Percentiles rank a stretch among this genome's conserved stretches.
These are phyloP conservation scores for Drosophila neotestacea DNA, from an alignment of 2,888 invertebrate genomes.

Conservation along the genomic window DNA sequence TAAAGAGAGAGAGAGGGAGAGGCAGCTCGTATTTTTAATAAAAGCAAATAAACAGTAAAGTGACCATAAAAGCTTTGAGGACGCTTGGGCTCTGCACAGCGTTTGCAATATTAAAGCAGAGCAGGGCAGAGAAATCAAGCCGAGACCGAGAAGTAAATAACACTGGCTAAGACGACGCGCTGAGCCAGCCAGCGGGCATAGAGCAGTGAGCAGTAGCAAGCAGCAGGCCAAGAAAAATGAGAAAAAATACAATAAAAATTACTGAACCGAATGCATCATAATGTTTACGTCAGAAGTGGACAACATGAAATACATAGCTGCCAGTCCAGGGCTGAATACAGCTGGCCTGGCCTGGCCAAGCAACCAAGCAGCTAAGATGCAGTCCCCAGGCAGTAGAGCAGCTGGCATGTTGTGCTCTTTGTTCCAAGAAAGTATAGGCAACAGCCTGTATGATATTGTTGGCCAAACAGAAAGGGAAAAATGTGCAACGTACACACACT, in stretches of 20 bases:
- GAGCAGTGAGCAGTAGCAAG: not conserved
- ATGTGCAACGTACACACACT: slow-evolving; percentile 55
- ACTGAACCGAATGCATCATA: slow-evolving; percentile 79
- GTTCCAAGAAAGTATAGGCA: slow-evolving; percentile 56
- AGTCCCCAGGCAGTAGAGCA: slow-evolving; percentile 19
- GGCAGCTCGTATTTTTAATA: slow-evolving; percentile 63
- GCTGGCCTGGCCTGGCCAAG: slow-evolving; percentile 17
- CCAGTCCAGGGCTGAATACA: slow-evolving; percentile 27
- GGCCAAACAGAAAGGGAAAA: slow-evolving; percentile 25
- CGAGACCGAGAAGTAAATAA: slow-evolving; percentile 41
- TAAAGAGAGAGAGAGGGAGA: not conserved
- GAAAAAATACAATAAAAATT: slow-evolving; percentile 78
- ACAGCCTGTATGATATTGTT: slow-evolving; percentile 29
- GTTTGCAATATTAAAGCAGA: slow-evolving; percentile 66
- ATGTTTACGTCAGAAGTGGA: slow-evolving; percentile 79
- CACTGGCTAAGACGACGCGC: slow-evolving; percentile 21
- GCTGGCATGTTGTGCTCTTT: slow-evolving; percentile 45
- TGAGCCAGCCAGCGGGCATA: slow-evolving; percentile 23
- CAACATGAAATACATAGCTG: slow-evolving; percentile 61
- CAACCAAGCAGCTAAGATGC: slow-evolving; percentile 25
- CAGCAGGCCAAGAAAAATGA: slow-evolving; percentile 48
- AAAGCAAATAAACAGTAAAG: slow-evolving; percentile 65
- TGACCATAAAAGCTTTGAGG: slow-evolving; percentile 58
- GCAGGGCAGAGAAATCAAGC: slow-evolving; percentile 48
- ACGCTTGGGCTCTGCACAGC: slow-evolving; percentile 31